These are phyloP conservation scores for Actinostola sp. DNA, from an alignment of 92 coral and sea anemone species.

Conservation along the genomic window DNA sequence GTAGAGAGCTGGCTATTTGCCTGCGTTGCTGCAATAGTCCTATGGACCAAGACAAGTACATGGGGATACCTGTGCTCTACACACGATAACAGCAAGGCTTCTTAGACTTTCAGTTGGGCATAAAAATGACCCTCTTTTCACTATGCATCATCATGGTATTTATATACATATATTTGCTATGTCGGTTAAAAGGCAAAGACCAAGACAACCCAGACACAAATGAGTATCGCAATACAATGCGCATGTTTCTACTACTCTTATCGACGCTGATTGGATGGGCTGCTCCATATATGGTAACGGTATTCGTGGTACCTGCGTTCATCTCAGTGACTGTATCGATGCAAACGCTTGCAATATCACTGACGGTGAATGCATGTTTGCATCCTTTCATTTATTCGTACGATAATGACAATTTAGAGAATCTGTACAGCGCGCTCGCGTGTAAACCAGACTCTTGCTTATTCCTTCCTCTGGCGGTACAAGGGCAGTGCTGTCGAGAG, in stretches of 20 bases:
- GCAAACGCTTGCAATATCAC: slow-evolving; percentile 76
- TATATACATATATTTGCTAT: slow-evolving; percentile 57
- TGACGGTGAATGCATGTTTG: slow-evolving; percentile 79
- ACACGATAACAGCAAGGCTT: slow-evolving; percentile 60
- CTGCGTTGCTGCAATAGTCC: slow-evolving; percentile 65
- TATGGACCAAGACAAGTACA: slow-evolving; percentile 78
- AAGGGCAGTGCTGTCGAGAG: slow-evolving; percentile 28
- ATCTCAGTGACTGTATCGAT: slow-evolving; percentile 69
- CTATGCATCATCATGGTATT: slow-evolving; percentile 59
- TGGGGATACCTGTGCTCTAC: slow-evolving; percentile 92
- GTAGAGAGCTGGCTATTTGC: slow-evolving; percentile 88
- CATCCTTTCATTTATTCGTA: slow-evolving; percentile 83
- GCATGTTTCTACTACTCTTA: slow-evolving; percentile 66
- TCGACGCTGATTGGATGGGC: slow-evolving; percentile 78
- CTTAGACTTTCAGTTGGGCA: slow-evolving; percentile 68
- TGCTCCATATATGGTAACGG: slow-evolving; percentile 68
- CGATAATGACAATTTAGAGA: slow-evolving; percentile 79
- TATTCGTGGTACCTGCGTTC: slow-evolving; percentile 63
- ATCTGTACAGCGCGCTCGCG: slow-evolving; percentile 72
- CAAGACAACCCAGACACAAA: slow-evolving; percentile 23
- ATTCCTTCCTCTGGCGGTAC: slow-evolving; percentile 33
- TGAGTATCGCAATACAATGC: slow-evolving; percentile 71
- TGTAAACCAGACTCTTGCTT: slow-evolving; percentile 62
- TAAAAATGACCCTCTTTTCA: slow-evolving; percentile 57
- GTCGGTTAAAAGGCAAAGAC: slow-evolving; percentile 58